These are phyloP conservation scores for Merluccius polli DNA, from an alignment of 2,797 vertebrate genomes.

Conservation along the genomic window DNA sequence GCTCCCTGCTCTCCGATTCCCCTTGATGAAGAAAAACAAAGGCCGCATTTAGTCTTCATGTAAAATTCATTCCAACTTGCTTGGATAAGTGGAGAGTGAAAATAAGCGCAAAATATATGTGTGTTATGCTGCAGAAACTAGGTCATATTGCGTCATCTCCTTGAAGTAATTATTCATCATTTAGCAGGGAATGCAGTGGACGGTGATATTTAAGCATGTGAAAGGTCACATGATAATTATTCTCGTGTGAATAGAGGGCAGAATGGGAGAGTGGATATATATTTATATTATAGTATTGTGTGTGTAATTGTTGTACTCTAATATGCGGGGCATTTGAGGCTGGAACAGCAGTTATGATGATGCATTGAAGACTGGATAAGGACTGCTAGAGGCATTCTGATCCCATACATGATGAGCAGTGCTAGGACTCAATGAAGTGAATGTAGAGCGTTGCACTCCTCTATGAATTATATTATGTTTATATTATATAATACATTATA, in stretches of 20 bases:
- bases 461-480: too few species aligned
- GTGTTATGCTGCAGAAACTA: constrained; percentile 3
- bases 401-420: too few species aligned
- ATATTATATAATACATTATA: too few species aligned
- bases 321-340: too few species aligned
- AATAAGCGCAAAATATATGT: constrained; percentile 16
- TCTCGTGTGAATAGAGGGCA: background rate
- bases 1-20: too few species aligned
- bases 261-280: background rate
- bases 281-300: background rate
- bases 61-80: constrained; percentile 25
- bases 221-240: constrained; percentile 10
- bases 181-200: constrained; percentile 18
- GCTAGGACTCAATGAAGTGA: too few species aligned
- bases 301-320: background rate
- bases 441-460: too few species aligned
- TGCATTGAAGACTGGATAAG: too few species aligned
- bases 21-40: constrained; percentile 28
- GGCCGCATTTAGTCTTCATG: constrained; percentile 28
- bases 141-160: background rate
- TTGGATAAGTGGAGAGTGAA: background rate
- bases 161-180: constrained; percentile 23
- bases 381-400: too few species aligned
- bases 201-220: constrained; percentile 10
- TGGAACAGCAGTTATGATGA: too few species aligned